Base-by-base conservation (phyloP, 2,113 vertebrate genomes). In the Equus quagga region DNA sequence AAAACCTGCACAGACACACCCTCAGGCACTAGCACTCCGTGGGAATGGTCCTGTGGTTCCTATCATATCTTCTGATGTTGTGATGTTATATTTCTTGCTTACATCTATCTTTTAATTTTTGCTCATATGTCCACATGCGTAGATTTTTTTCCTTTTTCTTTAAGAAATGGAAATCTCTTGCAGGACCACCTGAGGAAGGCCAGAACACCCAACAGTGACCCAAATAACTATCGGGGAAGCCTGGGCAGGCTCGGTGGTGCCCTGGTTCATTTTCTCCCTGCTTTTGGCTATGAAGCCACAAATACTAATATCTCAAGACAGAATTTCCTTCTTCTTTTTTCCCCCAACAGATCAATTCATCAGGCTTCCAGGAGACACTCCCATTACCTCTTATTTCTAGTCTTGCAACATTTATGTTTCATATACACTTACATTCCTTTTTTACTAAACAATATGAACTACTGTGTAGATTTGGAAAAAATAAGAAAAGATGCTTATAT, bases 401-500 rank as follows among this genome's bases (percentile, higher is more conserved):
- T 41, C 81, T 90, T 96, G 51, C 95, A 95, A 89, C 54, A 72
- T 96, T 97, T 92, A 78, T 84, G 60, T 94, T 97, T 97, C 96
- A 97, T 93, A 92, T 69, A 93, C 87, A 93, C 85, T 93, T 94
- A 93, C 41, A 72, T 62, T 98, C 95, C 83, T 98, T 75, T 96
- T 96, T 93, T 54, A 62, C 49, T 78, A 82, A 96, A 65, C n/a
- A 89, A 69, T 97, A 69, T 93, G 85, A 97, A 96, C 92, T 94
- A 60, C 81, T 80, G 96, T 97, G 86, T 93, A 97, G 94, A 87
- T 97, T 97, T 85, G 84, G 65, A 92, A 95, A 97, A 87, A 95
- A 97, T 96, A 97, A 91, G 85, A 97, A 96, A 98, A 86, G 94
- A 96, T 96, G 65, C 97, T 60, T 89, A 87, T 96, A 5, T 87